phyloP scores from a whole-genome alignment of 2,797 vertebrate species.

The Molossus alvarezi region DNA sequence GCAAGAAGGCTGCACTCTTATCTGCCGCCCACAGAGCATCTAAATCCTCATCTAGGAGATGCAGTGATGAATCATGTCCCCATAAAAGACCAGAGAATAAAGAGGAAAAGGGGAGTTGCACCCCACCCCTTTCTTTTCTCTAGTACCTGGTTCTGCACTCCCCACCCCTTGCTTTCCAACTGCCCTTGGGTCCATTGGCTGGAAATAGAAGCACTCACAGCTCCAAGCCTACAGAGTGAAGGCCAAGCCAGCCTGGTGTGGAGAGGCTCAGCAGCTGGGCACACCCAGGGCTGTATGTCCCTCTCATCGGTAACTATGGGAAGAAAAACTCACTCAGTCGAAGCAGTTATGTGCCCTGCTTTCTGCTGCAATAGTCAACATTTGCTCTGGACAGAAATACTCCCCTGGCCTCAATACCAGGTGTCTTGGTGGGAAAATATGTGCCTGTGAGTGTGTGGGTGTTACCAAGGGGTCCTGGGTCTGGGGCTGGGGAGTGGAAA shows the following conservation, averaged over 20 bases:
- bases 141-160: not conserved
- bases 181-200: constrained; percentile 83
- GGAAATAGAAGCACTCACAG: constrained; percentile 73
- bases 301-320: constrained; percentile 59
- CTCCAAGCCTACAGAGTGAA: constrained; percentile 84
- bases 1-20: constrained; percentile 92
- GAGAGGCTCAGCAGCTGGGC: constrained; percentile 67
- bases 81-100: constrained; percentile 89
- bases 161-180: not conserved
- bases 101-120: constrained; percentile 81
- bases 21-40: constrained; percentile 95
- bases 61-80: constrained; percentile 95
- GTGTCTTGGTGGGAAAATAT: constrained; percentile 42
- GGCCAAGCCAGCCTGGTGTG: constrained; percentile 34
- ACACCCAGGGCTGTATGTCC: not conserved
- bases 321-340: constrained; percentile 12
- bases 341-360: not conserved
- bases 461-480: constrained; percentile 15
- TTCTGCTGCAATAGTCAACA: constrained; percentile 69
- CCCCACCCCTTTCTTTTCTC: constrained; percentile 62
- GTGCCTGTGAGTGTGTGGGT: not conserved
- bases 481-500: constrained; percentile 14
- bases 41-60: constrained; percentile 95
- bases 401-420: not conserved
- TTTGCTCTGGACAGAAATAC: constrained; percentile 68